Percentiles rank a stretch among this genome's conserved stretches.
phyloP scores from a whole-genome alignment of 2,113 vertebrate species.

The Lepus americanus region DNA sequence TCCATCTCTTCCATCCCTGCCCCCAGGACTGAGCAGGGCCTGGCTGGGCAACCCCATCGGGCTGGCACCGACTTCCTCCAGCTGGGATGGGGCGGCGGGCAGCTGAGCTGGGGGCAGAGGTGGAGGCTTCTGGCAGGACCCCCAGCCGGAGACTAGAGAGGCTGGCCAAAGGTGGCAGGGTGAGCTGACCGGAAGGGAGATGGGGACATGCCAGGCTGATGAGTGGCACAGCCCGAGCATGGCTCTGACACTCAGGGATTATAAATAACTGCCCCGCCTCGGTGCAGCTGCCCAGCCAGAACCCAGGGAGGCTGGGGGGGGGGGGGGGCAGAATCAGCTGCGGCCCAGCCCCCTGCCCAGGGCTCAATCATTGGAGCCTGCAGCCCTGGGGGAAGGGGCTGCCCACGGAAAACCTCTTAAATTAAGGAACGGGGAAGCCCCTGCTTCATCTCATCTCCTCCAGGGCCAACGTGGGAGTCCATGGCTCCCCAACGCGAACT shows the following conservation, averaged over 20 bases:
- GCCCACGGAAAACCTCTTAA: not conserved
- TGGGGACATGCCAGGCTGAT: constrained; percentile 10
- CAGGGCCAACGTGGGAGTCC: not conserved
- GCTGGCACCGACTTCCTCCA: not conserved
- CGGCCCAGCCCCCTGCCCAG: not conserved
- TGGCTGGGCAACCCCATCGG: not conserved
- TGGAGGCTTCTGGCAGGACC: not conserved
- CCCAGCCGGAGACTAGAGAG: not conserved
- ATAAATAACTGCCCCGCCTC: constrained; percentile 73
- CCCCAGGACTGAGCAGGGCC: not conserved
- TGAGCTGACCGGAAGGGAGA: not conserved
- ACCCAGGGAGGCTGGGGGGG: not conserved
- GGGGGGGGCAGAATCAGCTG: not conserved
- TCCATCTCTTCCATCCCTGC: not conserved
- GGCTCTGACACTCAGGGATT: constrained; percentile 67
- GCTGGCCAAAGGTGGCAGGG: not conserved
- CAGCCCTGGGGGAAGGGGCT: not conserved
- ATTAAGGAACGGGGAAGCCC: not conserved
- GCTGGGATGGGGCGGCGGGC: not conserved
- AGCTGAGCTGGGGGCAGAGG: too few species aligned
- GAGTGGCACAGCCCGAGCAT: constrained; percentile 30
- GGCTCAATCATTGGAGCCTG: not conserved
- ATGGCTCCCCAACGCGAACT: too few species aligned
- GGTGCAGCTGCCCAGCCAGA: constrained; percentile 14
- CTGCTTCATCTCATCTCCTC: not conserved